Conservation (phyloP, 2,797 vertebrate species). For the Schizopygopsis malacanthus region DNA sequence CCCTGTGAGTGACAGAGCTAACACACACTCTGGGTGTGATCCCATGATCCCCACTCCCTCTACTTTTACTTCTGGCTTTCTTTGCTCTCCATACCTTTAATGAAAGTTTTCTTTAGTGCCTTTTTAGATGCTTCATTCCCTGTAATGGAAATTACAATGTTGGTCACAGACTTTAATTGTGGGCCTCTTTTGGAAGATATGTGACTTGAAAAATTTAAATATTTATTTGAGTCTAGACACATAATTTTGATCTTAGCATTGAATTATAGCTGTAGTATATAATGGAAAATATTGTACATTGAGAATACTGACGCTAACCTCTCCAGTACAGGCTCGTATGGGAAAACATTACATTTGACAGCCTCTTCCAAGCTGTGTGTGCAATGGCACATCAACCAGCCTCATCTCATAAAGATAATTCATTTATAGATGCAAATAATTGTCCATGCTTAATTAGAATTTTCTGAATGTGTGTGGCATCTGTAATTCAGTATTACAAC, state of each 20-base stretch:
- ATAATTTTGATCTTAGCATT: conserved; percentile 2
- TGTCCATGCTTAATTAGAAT: background rate
- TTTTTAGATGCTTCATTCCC: background rate
- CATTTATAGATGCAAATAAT: background rate
- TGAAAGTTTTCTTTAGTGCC: background rate
- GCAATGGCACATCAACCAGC: background rate
- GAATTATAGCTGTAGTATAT: background rate
- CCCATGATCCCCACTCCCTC: conserved; percentile 22
- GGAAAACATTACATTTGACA: conserved; percentile 2
- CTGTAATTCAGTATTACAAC: background rate
- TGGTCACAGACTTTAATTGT: conserved; percentile 37
- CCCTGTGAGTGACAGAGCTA: conserved; percentile 81
- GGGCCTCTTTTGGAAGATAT: conserved; percentile 5
- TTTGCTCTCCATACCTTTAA: conserved; percentile 20
- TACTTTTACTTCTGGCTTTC: conserved; percentile 34
- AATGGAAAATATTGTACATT: too few relatives aligned
- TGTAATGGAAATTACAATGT: conserved; percentile 19
- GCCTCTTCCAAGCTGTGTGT: background rate
- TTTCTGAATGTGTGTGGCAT: background rate
- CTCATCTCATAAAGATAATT: background rate
- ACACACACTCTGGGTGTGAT: conserved; percentile 51
- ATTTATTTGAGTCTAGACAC: conserved; percentile 41
- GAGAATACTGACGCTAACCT: background rate
- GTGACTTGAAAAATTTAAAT: conserved; percentile 26
- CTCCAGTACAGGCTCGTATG: background rate